Evolutionary conservation across 2,888 invertebrate species (phyloP).

Genomic region (Tupiocoris notatus): DNA sequence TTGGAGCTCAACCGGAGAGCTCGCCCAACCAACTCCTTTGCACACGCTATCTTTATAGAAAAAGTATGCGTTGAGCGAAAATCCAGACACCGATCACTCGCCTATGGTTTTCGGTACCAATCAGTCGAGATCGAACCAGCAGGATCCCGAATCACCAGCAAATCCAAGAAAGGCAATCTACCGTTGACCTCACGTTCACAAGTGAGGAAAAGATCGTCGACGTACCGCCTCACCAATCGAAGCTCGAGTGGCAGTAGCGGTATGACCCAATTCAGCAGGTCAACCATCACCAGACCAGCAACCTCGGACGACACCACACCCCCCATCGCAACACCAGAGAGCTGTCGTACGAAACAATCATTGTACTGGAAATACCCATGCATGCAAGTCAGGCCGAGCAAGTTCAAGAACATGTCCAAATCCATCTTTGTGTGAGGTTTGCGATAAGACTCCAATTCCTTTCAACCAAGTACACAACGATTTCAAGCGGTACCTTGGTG

Average conservation of each 20-base stretch:
- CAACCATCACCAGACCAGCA: background rate
- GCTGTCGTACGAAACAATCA: background rate
- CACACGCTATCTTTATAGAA: background rate
- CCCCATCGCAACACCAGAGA: conserved; percentile 8
- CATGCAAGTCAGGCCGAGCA: background rate
- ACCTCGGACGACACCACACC: background rate
- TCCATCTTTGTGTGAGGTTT: too few species aligned
- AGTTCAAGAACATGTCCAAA: background rate
- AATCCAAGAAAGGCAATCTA: background rate
- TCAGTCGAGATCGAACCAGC: background rate
- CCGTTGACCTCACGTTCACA: background rate
- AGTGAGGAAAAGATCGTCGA: background rate
- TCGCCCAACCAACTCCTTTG: background rate
- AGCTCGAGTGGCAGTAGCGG: background rate
- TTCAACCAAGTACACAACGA: too few species aligned
- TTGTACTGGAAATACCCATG: conserved; percentile 6
- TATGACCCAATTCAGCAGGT: background rate
- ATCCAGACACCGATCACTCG: background rate
- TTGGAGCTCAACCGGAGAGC: background rate
- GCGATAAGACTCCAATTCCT: too few species aligned
- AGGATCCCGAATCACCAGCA: background rate
- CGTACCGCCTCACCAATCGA: too few species aligned
- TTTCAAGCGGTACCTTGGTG: too few species aligned
- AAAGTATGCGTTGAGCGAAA: background rate
- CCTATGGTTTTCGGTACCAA: background rate